Conservation (phyloP, 2,113 vertebrate species). For the Pluvianellus socialis region DNA sequence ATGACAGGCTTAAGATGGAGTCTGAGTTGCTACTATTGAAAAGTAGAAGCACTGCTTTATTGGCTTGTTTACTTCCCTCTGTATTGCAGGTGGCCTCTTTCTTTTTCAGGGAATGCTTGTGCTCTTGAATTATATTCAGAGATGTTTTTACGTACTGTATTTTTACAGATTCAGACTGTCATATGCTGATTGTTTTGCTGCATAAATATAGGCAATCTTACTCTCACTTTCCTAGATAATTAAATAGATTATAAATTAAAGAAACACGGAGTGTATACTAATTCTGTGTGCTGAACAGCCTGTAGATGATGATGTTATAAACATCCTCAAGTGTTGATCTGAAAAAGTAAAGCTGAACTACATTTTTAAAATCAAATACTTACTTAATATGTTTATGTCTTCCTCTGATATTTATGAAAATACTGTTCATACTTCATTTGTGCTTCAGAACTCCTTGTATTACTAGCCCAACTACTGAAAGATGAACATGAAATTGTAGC, state of each 20-base stretch:
- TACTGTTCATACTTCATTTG: not conserved
- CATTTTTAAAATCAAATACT: not conserved
- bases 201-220: not conserved
- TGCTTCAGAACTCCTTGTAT: not conserved
- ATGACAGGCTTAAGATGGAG: conserved; percentile 58
- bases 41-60: not conserved
- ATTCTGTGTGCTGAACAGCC: not conserved
- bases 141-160: not conserved
- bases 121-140: not conserved
- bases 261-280: not conserved
- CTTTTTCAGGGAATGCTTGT: not conserved
- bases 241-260: not conserved
- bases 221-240: not conserved
- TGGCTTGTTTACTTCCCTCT: conserved; percentile 37
- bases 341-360: not conserved
- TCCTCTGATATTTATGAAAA: not conserved
- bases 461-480: not conserved
- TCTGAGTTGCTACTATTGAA: not conserved
- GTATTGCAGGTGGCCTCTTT: not conserved
- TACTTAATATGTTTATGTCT: not conserved
- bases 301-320: not conserved
- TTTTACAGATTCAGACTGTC: not conserved
- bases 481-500: not conserved
- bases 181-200: not conserved
- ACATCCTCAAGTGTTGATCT: not conserved